A percentile compares a stretch with the other conserved stretches of the same genome.
Conservation (phyloP, 64 coral and sea anemone genomes). For the Montipora capricornis region DNA sequence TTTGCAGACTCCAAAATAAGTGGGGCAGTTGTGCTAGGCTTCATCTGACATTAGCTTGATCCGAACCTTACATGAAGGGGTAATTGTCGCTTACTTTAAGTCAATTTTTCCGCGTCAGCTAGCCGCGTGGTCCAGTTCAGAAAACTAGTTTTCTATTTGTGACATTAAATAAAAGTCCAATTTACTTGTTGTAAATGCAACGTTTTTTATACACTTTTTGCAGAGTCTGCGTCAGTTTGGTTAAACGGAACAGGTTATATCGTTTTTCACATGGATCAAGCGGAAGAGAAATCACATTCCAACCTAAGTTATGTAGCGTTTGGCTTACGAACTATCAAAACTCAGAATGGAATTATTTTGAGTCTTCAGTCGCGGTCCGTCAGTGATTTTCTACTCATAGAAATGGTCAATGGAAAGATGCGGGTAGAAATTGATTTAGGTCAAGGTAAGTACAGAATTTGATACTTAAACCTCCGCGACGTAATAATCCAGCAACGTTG, state of each 20-base stretch:
- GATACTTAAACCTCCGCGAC: too few species aligned
- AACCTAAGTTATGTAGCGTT: conserved; percentile 34
- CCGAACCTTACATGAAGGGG: too few species aligned
- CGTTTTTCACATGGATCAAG: neutral
- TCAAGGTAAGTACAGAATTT: conserved; percentile 14
- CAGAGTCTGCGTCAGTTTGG: conserved; percentile 59
- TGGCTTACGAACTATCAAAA: conserved; percentile 5
- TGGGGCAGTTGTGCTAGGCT: too few species aligned
- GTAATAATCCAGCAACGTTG: too few species aligned
- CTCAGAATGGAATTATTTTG: conserved; percentile 22
- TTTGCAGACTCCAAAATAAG: too few species aligned
- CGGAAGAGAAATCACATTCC: neutral
- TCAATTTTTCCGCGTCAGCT: too few species aligned
- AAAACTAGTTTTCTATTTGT: too few species aligned
- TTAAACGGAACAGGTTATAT: conserved; percentile 68
- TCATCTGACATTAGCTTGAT: too few species aligned
- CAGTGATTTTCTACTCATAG: conserved; percentile 32
- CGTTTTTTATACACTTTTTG: neutral
- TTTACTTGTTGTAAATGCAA: neutral
- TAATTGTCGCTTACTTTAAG: too few species aligned
- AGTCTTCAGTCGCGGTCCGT: neutral
- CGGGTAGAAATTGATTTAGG: conserved; percentile 47
- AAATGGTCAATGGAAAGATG: conserved; percentile 45
- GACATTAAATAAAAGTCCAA: too few species aligned
- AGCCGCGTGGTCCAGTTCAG: too few species aligned